Conservation (phyloP, 2,888 invertebrate species). For the Oithona nana region DNA sequence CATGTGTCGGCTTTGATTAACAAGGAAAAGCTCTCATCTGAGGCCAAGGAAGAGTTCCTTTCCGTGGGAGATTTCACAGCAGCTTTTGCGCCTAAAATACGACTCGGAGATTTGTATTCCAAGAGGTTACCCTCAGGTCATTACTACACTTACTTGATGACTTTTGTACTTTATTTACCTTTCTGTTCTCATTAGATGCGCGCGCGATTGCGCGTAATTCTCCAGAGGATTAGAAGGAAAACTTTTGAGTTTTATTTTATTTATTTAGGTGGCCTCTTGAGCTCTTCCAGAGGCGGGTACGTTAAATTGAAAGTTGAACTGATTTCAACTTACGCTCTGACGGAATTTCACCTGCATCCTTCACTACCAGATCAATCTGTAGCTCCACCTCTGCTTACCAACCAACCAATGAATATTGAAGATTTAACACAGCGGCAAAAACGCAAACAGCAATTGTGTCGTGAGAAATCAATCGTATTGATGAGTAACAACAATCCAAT, state of each 20-base stretch:
- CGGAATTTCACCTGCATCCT: conserved; percentile 2
- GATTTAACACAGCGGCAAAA: not conserved
- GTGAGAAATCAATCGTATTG: not conserved
- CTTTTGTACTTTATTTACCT: too few relatives aligned
- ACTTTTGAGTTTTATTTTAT: too few relatives aligned
- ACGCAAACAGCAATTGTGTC: not conserved
- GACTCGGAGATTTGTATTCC: not conserved
- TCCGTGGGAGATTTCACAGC: not conserved
- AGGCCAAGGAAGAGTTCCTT: conserved; percentile 7
- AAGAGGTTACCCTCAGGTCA: not conserved
- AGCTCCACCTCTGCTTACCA: not conserved
- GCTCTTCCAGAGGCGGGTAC: not conserved
- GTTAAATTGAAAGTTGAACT: conserved; percentile 5
- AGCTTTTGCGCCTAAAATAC: not conserved
- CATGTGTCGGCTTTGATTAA: not conserved
- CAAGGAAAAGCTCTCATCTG: not conserved
- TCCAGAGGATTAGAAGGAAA: too few relatives aligned
- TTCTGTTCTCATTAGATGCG: too few relatives aligned
- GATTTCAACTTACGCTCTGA: not conserved
- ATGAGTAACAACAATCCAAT: not conserved
- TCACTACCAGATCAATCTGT: not conserved
- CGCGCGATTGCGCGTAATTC: too few relatives aligned
- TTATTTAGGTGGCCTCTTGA: not conserved
- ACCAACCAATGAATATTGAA: not conserved
- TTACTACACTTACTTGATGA: too few relatives aligned